Evolutionary conservation across 1,140 invertebrate genomes (phyloP), one percentile per base, ranked within the genome.

Genomic region (Trypoxylus dichotomus): DNA sequence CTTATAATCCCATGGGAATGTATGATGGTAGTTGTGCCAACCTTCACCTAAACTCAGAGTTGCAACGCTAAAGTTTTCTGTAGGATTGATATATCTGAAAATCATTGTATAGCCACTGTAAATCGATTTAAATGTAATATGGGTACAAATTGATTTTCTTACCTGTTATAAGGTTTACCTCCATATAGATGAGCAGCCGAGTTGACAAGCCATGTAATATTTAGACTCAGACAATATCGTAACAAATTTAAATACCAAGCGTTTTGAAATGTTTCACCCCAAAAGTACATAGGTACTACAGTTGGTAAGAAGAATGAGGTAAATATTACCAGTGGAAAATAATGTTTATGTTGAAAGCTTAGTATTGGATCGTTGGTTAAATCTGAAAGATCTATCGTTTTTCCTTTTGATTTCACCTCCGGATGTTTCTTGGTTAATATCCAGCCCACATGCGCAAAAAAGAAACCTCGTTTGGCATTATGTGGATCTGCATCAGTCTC

Each of bases 1-100:
- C 84, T 96, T 95, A 89, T 97, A 97, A 84, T 98, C 97, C 91
- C 95, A 95, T 0, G 97, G 97, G 88, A 98, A 98, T 0, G 94
- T 94, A 87, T 98, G 97, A 85, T 98, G 97, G 86, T 97, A 98
- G 86, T 98, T 98, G 85, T 98, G 96, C 92, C 95, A 97, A 3
- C 96, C 96, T 87, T 96, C 95, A 0, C 94, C 95, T 10, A 94
- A 86, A 2, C 93, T 92, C 68, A 93, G 89, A 0, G 94, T 76
- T 0, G 94, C 89, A 0, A 96, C 94, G 0, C 89, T 86, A 10
- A 88, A 85, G 82, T 95, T 95, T 85, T 96, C 90, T 0, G 92
- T 85, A 1, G 94, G 94, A 84, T 93, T 94, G 79, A 95, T 95
- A 81, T 85, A 90, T 79, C 92, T 93, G 79, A 10, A 84, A 82